Conservation (phyloP, 2,888 invertebrate species). For the Phania funesta region DNA sequence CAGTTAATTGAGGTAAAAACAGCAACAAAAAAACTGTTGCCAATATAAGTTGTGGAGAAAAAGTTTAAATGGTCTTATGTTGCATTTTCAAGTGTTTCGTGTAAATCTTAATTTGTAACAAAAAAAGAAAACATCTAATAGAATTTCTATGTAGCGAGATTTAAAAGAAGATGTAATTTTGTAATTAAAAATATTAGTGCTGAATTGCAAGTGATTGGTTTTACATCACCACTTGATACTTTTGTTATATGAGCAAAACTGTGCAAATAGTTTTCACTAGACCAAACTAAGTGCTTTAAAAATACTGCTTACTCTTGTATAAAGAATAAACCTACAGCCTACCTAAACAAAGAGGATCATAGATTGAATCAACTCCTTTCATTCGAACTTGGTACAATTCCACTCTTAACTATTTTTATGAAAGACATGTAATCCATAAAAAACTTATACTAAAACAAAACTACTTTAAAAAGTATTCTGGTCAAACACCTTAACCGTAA, state of each 20-base stretch:
- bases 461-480: constrained; percentile 44
- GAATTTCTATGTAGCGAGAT: not conserved
- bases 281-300: not conserved
- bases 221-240: not conserved
- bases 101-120: constrained; percentile 63
- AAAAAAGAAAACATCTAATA: constrained; percentile 52
- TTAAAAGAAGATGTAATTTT: constrained; percentile 11
- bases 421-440: constrained; percentile 55
- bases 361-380: not conserved
- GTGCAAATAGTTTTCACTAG: not conserved
- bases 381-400: not conserved
- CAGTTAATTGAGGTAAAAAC: constrained; percentile 43
- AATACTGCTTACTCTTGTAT: not conserved
- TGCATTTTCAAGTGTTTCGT: constrained; percentile 63
- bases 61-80: constrained; percentile 64
- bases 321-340: constrained; percentile 51
- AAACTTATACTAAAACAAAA: constrained; percentile 15
- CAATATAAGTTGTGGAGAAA: constrained; percentile 22
- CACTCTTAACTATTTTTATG: not conserved
- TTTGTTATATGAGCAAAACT: not conserved
- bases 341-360: constrained; percentile 9
- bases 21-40: constrained; percentile 38
- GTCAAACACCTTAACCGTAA: constrained; percentile 61
- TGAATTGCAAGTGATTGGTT: not conserved
- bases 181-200: constrained; percentile 39